These are phyloP conservation scores for Papilio dardanus DNA, from an alignment of 1,140 invertebrate genomes.

Conservation along the genomic window DNA sequence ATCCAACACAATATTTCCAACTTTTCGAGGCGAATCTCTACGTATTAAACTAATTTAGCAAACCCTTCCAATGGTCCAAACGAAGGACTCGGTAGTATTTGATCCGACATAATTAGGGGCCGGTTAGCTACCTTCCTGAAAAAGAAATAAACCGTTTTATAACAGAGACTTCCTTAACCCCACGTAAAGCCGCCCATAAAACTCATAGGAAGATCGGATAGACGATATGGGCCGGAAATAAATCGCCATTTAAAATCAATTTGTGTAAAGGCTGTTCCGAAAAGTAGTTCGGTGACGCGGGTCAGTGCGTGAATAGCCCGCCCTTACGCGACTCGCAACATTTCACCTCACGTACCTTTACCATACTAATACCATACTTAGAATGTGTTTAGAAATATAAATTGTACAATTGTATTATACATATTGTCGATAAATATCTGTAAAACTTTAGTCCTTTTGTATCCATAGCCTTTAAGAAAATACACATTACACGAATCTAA, in stretches of 20 bases:
- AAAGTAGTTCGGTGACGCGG: constrained; percentile 50
- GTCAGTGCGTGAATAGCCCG: constrained; percentile 47
- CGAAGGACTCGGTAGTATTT: constrained; percentile 34
- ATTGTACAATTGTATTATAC: too few species aligned
- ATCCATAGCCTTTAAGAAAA: too few species aligned
- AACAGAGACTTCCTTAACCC: constrained; percentile 75
- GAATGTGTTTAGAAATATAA: background rate
- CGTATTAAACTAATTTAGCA: constrained; percentile 17
- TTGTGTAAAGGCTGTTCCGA: constrained; percentile 59
- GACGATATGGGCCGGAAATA: constrained; percentile 80
- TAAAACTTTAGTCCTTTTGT: too few species aligned
- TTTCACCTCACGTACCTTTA: constrained; percentile 52
- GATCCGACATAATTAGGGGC: constrained; percentile 59
- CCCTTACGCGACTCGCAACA: constrained; percentile 43
- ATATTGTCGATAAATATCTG: too few species aligned
- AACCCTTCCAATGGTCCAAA: constrained; percentile 25
- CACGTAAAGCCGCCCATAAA: constrained; percentile 77
- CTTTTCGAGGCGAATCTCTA: too few species aligned
- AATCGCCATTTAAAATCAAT: constrained; percentile 82
- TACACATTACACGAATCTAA: too few species aligned
- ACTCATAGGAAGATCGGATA: constrained; percentile 80
- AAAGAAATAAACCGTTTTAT: constrained; percentile 81
- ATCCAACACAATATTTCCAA: too few species aligned
- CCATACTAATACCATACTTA: constrained; percentile 37
- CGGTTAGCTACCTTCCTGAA: constrained; percentile 60